Percentiles rank a stretch among this genome's conserved stretches.
phyloP scores from a whole-genome alignment of 2,888 invertebrate genomes.

The Ophion costatus region DNA sequence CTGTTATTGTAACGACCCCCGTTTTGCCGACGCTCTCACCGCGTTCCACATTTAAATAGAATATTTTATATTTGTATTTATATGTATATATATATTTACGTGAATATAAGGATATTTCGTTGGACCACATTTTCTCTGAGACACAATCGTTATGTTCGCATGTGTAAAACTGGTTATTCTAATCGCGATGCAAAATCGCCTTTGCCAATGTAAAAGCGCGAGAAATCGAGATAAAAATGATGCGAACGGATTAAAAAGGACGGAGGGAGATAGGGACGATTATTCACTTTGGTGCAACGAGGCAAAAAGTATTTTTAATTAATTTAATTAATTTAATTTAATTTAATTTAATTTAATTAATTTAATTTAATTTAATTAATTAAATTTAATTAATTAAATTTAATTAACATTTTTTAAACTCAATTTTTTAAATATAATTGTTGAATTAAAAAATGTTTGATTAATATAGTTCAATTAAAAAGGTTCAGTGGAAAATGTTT shows the following conservation, averaged over 20 bases:
- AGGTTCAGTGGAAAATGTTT: no score
- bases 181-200: constrained; percentile 67
- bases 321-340: not conserved
- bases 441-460: not conserved
- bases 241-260: not conserved
- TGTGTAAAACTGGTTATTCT: constrained; percentile 67
- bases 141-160: constrained; percentile 24
- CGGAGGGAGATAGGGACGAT: not conserved
- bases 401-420: no score
- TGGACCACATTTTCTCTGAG: constrained; percentile 16
- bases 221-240: constrained; percentile 15
- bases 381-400: no score
- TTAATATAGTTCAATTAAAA: no score
- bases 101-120: constrained; percentile 18
- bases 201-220: constrained; percentile 28
- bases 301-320: not conserved
- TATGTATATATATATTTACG: not conserved
- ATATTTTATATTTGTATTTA: constrained; percentile 16
- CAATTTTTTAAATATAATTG: no score
- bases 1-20: constrained; percentile 62
- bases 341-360: no score
- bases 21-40: not conserved
- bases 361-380: no score
- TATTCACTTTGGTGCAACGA: constrained; percentile 1
- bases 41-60: constrained; percentile 3